Percentiles rank a stretch among this genome's conserved stretches.
Evolutionary conservation across 1,140 invertebrate species (phyloP).

Genomic region (Euwallacea similis): DNA sequence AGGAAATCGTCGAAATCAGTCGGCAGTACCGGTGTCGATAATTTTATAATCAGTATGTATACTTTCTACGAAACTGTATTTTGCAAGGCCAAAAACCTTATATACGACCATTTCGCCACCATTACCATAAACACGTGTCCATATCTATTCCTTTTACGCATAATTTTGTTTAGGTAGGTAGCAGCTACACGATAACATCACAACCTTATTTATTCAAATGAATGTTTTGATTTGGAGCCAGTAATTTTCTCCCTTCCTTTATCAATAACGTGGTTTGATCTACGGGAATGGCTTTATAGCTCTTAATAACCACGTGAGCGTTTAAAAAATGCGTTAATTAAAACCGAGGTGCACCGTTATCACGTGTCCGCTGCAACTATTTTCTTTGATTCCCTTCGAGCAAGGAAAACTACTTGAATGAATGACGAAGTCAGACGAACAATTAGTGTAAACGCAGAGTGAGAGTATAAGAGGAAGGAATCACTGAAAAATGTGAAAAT

Average conservation of each 20-base stretch:
- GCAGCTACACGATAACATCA: no score
- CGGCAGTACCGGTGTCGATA: background rate
- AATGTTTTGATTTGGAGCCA: background rate
- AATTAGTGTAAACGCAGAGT: no score
- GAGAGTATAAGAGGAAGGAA: no score
- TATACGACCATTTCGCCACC: background rate
- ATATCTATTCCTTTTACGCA: conserved; percentile 3
- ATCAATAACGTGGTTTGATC: background rate
- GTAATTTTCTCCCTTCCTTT: background rate
- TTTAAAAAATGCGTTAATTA: conserved; percentile 11
- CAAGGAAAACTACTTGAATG: conserved; percentile 6
- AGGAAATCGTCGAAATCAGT: no score
- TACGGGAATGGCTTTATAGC: background rate
- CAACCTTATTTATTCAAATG: background rate
- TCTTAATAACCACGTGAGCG: conserved; percentile 8
- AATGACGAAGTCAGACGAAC: no score
- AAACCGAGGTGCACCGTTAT: conserved; percentile 10
- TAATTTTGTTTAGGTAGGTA: background rate
- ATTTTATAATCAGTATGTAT: background rate
- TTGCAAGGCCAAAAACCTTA: conserved; percentile 1
- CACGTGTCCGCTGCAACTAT: conserved; percentile 10
- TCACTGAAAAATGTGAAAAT: no score
- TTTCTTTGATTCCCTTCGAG: background rate
- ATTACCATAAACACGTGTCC: conserved; percentile 4
- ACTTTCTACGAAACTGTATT: conserved; percentile 5